phyloP scores from a whole-genome alignment of 2,113 vertebrate genomes.

The Tachysurus fulvidraco region DNA sequence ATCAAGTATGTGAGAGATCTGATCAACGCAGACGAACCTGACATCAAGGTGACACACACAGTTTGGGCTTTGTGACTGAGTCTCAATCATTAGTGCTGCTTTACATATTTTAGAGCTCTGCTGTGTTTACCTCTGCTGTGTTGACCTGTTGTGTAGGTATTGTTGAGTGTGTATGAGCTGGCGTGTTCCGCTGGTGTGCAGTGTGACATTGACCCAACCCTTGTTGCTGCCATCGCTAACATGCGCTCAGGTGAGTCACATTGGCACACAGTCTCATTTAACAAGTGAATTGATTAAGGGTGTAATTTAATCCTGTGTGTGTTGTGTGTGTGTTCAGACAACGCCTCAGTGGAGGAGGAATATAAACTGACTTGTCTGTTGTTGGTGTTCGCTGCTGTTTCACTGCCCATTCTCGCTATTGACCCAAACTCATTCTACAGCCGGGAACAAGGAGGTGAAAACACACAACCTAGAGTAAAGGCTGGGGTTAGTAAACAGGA shows the following conservation, averaged over 20 bases:
- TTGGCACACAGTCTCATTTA: background rate
- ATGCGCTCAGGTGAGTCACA: conserved; percentile 77
- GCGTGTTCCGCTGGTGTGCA: conserved; percentile 82
- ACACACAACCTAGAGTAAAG: background rate
- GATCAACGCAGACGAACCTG: conserved; percentile 75
- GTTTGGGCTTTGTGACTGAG: no score
- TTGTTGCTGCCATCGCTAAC: conserved; percentile 78
- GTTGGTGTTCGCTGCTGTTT: conserved; percentile 84
- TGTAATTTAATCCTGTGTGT: background rate
- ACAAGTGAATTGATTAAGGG: no score
- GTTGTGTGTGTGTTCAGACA: conserved; percentile 69
- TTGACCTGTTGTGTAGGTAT: conserved; percentile 72
- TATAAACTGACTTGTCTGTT: conserved; percentile 86
- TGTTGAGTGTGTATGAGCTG: conserved; percentile 84
- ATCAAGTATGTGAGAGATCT: conserved; percentile 77
- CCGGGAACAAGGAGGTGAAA: conserved; percentile 82
- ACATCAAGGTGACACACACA: conserved; percentile 81
- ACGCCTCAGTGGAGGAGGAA: conserved; percentile 82
- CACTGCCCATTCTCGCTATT: conserved; percentile 80
- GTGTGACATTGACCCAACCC: conserved; percentile 84
- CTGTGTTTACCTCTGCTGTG: no score
- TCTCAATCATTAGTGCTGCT: background rate
- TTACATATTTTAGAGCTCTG: background rate
- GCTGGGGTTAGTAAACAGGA: background rate
- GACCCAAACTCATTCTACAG: conserved; percentile 81